Evolutionary conservation across 2,113 vertebrate species (phyloP).

Genomic region (Catagonus wagneri): DNA sequence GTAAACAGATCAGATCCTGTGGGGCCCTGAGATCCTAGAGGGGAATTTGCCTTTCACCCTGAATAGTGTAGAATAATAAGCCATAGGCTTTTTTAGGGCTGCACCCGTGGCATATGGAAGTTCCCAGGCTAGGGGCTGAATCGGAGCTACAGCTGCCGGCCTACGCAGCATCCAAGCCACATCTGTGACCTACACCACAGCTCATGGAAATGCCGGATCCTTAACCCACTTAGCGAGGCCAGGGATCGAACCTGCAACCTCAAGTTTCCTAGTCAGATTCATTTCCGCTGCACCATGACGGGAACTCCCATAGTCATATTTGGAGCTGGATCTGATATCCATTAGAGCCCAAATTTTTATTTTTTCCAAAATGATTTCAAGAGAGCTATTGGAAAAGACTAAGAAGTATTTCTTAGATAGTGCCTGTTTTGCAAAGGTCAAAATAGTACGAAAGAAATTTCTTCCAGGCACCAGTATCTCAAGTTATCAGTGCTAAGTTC

Average conservation of each 20-base stretch:
- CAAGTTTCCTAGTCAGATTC: no score
- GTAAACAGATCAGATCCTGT: not conserved
- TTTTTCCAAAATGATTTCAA: slow-evolving; percentile 34
- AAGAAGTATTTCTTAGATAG: not conserved
- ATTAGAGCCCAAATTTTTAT: not conserved
- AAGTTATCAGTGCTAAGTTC: slow-evolving; percentile 26
- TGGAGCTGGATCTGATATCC: slow-evolving; percentile 13
- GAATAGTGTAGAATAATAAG: not conserved
- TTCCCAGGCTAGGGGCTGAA: no score
- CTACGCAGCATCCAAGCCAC: no score
- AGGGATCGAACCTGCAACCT: no score
- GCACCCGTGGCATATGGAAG: no score
- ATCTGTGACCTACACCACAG: no score
- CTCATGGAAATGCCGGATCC: no score
- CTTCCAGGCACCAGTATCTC: not conserved
- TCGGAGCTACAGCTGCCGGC: no score
- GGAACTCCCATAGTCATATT: not conserved
- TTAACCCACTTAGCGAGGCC: no score
- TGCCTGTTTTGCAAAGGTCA: not conserved
- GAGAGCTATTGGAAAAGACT: not conserved
- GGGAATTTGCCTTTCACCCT: not conserved
- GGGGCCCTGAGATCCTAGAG: not conserved
- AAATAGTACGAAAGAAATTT: not conserved
- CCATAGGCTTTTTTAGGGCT: no score
- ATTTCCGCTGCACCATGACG: no score